A percentile compares a stretch with the other conserved stretches of the same genome.
Conservation (phyloP, 2,113 vertebrate genomes). For the Delphinus delphis region DNA sequence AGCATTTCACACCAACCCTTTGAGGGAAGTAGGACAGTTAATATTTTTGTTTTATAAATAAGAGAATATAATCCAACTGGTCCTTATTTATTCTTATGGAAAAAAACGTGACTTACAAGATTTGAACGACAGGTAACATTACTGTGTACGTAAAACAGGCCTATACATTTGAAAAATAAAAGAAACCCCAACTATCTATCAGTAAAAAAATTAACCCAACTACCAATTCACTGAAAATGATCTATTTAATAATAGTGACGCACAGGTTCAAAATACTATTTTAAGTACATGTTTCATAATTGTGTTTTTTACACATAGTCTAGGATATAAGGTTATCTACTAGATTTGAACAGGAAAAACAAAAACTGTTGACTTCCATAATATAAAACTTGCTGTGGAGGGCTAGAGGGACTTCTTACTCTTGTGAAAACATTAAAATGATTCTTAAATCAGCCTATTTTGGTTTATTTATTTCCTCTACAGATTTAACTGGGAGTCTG, state of each 20-base stretch:
- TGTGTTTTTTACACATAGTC: background rate
- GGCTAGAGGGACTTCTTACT: background rate
- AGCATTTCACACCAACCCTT: background rate
- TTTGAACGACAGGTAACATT: background rate
- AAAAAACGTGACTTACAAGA: background rate
- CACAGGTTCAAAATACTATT: background rate
- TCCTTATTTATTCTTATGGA: background rate
- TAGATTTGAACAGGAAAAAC: background rate
- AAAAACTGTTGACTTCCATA: background rate
- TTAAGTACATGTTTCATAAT: background rate
- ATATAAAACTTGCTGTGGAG: background rate
- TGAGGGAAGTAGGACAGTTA: background rate
- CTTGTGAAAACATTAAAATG: conserved; percentile 3
- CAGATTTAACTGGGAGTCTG: background rate
- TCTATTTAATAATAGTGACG: background rate
- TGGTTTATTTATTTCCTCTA: conserved; percentile 3
- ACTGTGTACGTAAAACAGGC: background rate
- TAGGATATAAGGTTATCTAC: background rate
- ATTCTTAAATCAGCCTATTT: background rate
- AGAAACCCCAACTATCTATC: background rate
- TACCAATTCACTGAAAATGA: background rate
- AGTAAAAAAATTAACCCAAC: background rate
- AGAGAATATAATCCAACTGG: background rate
- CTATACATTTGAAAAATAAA: background rate
- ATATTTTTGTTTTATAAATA: background rate